A percentile compares a stretch with the other conserved stretches of the same genome.
Evolutionary conservation across 2,888 invertebrate species (phyloP).

Genomic region (Drosophila mulleri): DNA sequence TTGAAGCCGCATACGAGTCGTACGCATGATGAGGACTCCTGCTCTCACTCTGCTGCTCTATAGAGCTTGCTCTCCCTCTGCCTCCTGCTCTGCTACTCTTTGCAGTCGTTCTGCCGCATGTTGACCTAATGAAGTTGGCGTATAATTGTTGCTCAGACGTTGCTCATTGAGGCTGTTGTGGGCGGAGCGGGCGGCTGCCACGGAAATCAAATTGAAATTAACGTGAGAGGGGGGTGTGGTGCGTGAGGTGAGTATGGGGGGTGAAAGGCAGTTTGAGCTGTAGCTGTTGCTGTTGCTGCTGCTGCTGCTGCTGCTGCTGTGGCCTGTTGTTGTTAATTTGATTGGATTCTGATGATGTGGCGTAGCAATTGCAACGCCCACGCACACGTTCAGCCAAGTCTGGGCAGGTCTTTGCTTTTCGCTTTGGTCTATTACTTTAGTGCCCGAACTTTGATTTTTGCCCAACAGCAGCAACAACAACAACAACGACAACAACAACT

Average conservation of each 20-base stretch:
- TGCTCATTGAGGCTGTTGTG: conserved; percentile 37
- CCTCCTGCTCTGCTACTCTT: background rate
- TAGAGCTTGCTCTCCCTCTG: background rate
- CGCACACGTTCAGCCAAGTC: conserved; percentile 74
- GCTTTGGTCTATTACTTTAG: conserved; percentile 72
- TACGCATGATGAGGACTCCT: conserved; percentile 35
- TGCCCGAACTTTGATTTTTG: conserved; percentile 76
- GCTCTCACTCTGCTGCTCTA: background rate
- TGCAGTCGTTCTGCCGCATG: conserved; percentile 57
- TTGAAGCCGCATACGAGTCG: conserved; percentile 37
- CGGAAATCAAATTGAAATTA: conserved; percentile 85
- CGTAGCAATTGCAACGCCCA: conserved; percentile 81
- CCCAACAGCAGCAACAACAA: conserved; percentile 25
- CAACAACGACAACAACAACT: conserved; percentile 27
- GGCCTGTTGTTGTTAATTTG: conserved; percentile 83
- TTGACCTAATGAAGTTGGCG: conserved; percentile 84
- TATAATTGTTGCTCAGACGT: conserved; percentile 80
- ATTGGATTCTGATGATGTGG: conserved; percentile 84
- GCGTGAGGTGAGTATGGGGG: background rate
- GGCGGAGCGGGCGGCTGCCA: conserved; percentile 31
- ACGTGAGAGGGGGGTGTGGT: conserved; percentile 57
- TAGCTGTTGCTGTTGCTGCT: conserved; percentile 22
- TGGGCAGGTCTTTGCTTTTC: conserved; percentile 34
- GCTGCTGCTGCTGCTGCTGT: conserved; percentile 45
- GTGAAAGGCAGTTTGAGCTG: conserved; percentile 26